phyloP scores from a whole-genome alignment of 2,797 vertebrate genomes.

The Oreochromis mossambicus region DNA sequence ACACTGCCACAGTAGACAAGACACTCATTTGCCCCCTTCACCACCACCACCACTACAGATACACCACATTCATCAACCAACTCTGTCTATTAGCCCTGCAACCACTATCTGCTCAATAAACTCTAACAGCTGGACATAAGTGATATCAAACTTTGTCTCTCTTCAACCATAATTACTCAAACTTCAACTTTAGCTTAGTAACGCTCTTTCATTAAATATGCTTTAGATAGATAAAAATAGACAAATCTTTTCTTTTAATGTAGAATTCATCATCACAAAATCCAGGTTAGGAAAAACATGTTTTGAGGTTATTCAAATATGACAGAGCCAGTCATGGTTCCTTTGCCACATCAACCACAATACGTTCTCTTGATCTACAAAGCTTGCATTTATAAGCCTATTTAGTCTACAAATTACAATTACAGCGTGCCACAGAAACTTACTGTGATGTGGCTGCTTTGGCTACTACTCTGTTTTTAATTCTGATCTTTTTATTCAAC shows the following conservation, averaged over 20 bases:
- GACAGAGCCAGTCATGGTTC: neutral
- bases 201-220: neutral
- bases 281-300: neutral
- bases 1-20: constrained; percentile 39
- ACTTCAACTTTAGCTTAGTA: neutral
- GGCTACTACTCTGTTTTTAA: neutral
- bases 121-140: constrained; percentile 18
- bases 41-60: constrained; percentile 12
- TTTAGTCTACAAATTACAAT: constrained; percentile 2
- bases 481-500: neutral
- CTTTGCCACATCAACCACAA: neutral
- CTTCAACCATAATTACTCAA: neutral
- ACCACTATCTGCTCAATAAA: constrained; percentile 16
- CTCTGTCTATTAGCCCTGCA: constrained; percentile 32
- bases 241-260: neutral
- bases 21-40: constrained; percentile 39
- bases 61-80: constrained; percentile 51
- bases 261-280: neutral
- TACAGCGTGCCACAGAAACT: neutral
- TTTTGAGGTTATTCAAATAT: neutral
- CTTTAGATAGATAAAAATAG: neutral
- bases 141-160: neutral
- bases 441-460: neutral
- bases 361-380: neutral
- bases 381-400: neutral